Evolutionary conservation across 2,113 vertebrate species (phyloP).

Genomic region (Leptodactylus fuscus): DNA sequence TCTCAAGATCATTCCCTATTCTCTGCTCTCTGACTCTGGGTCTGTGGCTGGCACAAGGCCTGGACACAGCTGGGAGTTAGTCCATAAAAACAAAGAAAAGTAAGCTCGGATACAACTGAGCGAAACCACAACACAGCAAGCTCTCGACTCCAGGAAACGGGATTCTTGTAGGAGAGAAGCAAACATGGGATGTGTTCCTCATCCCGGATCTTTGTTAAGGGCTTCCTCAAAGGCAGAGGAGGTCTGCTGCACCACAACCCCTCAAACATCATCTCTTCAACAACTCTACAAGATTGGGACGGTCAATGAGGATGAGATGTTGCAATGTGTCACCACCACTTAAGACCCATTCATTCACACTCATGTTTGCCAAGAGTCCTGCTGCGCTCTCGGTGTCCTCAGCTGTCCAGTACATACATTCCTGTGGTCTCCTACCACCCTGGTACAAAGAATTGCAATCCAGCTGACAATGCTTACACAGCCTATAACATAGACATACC

Average conservation of each 20-base stretch:
- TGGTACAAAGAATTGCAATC: neutral
- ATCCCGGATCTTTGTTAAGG: neutral
- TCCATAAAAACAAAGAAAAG: constrained; percentile 41
- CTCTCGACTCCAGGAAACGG: constrained; percentile 34
- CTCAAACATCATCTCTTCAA: neutral
- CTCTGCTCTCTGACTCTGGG: neutral
- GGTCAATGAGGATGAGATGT: neutral
- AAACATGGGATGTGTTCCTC: neutral
- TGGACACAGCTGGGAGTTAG: constrained; percentile 26
- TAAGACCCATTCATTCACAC: neutral
- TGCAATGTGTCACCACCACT: neutral
- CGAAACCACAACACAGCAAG: constrained; percentile 35
- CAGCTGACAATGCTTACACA: constrained; percentile 15
- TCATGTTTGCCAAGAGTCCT: neutral
- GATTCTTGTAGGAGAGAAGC: constrained; percentile 41
- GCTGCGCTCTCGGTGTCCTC: neutral
- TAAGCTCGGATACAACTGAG: constrained; percentile 33
- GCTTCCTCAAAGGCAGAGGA: neutral
- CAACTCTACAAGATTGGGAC: neutral
- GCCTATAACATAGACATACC: neutral
- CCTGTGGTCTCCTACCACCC: neutral
- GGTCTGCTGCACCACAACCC: neutral
- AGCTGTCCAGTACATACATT: constrained; percentile 16
- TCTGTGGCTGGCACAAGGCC: constrained; percentile 1
- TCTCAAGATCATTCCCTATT: neutral